Percentiles rank a stretch among this genome's conserved stretches.
phyloP scores from a whole-genome alignment of 1,140 invertebrate genomes.

The Aphaenogaster ashmeadi region DNA sequence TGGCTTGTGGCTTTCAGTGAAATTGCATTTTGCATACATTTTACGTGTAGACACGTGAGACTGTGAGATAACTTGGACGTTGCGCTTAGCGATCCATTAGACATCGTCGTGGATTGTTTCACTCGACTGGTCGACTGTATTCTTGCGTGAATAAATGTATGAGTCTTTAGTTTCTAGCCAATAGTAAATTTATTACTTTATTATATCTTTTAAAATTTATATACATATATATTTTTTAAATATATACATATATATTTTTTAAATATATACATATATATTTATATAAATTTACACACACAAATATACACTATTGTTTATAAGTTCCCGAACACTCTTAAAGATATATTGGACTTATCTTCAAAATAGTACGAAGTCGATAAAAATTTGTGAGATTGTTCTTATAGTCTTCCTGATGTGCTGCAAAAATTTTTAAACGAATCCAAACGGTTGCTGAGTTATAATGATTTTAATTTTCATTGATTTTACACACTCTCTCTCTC shows the following conservation, averaged over 20 bases:
- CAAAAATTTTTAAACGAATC: too few relatives aligned
- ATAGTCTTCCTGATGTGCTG: too few relatives aligned
- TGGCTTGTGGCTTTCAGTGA: conserved; percentile 52
- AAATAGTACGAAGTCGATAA: too few relatives aligned
- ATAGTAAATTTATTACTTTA: not conserved
- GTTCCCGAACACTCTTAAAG: too few relatives aligned
- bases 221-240: not conserved
- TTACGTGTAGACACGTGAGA: conserved; percentile 26
- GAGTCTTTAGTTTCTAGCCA: not conserved
- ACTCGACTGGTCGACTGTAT: not conserved
- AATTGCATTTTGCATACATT: conserved; percentile 62
- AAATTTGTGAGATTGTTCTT: too few relatives aligned
- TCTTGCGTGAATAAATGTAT: not conserved
- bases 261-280: not conserved
- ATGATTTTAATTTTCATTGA: too few relatives aligned
- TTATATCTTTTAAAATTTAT: not conserved
- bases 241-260: not conserved
- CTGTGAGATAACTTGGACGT: conserved; percentile 13
- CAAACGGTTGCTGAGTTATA: too few relatives aligned
- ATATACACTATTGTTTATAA: not conserved
- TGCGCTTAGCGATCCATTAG: conserved; percentile 49
- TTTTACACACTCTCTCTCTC: too few relatives aligned
- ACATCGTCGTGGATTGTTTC: conserved; percentile 21
- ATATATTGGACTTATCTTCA: too few relatives aligned
- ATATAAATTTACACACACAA: not conserved